These are phyloP conservation scores for Mormyrus lacerda DNA, from an alignment of 2,113 vertebrate genomes.

Conservation along the genomic window DNA sequence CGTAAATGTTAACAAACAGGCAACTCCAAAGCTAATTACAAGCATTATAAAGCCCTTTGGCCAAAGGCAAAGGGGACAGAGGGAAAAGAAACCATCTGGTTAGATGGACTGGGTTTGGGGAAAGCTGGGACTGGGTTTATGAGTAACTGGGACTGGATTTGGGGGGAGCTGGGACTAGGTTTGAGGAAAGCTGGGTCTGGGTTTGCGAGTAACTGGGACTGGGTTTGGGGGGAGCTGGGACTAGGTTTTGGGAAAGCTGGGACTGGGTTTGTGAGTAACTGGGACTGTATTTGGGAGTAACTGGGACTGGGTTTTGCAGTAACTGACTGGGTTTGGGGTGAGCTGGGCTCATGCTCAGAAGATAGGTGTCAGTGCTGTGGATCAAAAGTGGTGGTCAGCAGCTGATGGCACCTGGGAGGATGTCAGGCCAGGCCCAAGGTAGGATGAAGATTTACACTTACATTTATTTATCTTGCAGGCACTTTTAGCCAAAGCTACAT, in stretches of 20 bases:
- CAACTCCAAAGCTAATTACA: conserved; percentile 1
- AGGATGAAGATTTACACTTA: neutral
- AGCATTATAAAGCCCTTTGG: neutral
- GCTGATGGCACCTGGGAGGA: neutral
- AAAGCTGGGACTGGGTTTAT: neutral
- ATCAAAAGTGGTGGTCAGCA: neutral
- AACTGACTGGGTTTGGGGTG: neutral
- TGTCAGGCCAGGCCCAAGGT: neutral
- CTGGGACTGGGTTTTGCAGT: too few species aligned
- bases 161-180: neutral
- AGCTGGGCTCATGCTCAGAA: neutral
- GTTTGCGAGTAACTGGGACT: neutral
- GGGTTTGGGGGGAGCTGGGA: neutral
- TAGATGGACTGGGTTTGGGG: neutral
- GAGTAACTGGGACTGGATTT: neutral
- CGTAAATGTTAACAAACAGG: neutral
- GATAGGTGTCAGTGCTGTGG: neutral
- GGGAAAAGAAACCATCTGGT: neutral
- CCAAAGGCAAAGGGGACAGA: neutral
- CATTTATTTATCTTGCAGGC: neutral
- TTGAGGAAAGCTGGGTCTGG: neutral
- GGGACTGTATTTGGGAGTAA: neutral
- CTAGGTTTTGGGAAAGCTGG: neutral
- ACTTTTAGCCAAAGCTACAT: neutral
- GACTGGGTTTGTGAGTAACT: too few species aligned